phyloP scores from a whole-genome alignment of 2,888 invertebrate genomes.

The Choreutis nemorana region DNA sequence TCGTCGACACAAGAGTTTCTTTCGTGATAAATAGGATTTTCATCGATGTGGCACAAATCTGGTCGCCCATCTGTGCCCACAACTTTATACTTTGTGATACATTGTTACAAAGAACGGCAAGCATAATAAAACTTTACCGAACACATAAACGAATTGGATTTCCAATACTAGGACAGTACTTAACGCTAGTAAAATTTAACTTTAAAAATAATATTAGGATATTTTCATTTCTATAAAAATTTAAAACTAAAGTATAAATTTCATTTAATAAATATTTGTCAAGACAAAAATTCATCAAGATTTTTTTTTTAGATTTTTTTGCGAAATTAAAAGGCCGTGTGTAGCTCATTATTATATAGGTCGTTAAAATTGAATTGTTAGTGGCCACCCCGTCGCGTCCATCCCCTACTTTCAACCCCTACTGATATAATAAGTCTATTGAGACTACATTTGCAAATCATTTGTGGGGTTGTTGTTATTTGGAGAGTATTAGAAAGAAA shows the following conservation, averaged over 20 bases:
- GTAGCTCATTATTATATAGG: constrained; percentile 38
- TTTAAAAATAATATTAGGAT: too few relatives aligned
- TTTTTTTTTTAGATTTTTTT: constrained; percentile 1
- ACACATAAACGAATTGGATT: too few relatives aligned
- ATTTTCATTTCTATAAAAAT: too few relatives aligned
- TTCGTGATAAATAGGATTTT: constrained; percentile 50
- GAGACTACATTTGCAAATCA: constrained; percentile 63
- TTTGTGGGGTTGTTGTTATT: constrained; percentile 46
- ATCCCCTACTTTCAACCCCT: constrained; percentile 29
- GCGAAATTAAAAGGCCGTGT: constrained; percentile 18
- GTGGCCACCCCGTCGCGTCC: constrained; percentile 37
- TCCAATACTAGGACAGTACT: too few relatives aligned
- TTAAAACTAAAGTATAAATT: too few relatives aligned
- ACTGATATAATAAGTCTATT: constrained; percentile 60
- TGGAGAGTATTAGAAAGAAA: background rate
- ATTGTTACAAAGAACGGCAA: constrained; percentile 15
- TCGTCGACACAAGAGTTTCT: constrained; percentile 31
- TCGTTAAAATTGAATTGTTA: constrained; percentile 66
- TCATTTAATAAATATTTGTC: too few relatives aligned
- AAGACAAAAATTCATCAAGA: too few relatives aligned
- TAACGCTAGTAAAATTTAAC: too few relatives aligned
- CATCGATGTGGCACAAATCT: constrained; percentile 35
- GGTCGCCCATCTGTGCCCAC: constrained; percentile 51
- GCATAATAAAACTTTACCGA: too few relatives aligned
- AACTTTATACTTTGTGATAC: constrained; percentile 30